Evolutionary conservation across 2,888 invertebrate genomes (phyloP).

Genomic region (Dasypogon diadema): DNA sequence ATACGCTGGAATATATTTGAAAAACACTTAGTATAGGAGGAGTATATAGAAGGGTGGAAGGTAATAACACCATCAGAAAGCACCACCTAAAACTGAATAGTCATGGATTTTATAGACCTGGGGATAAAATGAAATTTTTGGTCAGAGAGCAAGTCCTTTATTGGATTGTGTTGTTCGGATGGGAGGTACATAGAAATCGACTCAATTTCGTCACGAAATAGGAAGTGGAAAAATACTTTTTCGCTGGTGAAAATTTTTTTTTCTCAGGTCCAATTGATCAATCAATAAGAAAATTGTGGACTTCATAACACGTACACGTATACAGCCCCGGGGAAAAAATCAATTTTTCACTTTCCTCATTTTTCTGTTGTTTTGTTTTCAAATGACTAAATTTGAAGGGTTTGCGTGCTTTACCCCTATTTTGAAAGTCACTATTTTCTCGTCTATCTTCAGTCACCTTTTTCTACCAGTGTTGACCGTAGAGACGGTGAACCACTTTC

Average conservation of each 20-base stretch:
- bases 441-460: background rate
- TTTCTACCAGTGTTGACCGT: background rate
- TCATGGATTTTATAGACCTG: too few relatives aligned
- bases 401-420: constrained; percentile 18
- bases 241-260: background rate
- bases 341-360: constrained; percentile 9
- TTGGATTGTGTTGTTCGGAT: too few relatives aligned
- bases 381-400: constrained; percentile 29
- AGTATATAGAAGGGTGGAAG: background rate
- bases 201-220: background rate
- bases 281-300: background rate
- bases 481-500: background rate
- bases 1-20: constrained; percentile 8
- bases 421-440: background rate
- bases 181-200: too few relatives aligned
- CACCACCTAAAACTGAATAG: background rate
- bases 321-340: background rate
- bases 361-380: too few relatives aligned
- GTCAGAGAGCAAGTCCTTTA: background rate
- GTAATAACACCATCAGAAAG: background rate
- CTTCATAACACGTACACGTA: background rate
- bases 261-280: constrained; percentile 4
- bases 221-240: too few relatives aligned
- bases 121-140: constrained; percentile 18
- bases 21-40: constrained; percentile 18